Percentiles rank a stretch among this genome's conserved stretches.
Evolutionary conservation across 1,140 invertebrate genomes (phyloP).

Genomic region (Phthorimaea operculella): DNA sequence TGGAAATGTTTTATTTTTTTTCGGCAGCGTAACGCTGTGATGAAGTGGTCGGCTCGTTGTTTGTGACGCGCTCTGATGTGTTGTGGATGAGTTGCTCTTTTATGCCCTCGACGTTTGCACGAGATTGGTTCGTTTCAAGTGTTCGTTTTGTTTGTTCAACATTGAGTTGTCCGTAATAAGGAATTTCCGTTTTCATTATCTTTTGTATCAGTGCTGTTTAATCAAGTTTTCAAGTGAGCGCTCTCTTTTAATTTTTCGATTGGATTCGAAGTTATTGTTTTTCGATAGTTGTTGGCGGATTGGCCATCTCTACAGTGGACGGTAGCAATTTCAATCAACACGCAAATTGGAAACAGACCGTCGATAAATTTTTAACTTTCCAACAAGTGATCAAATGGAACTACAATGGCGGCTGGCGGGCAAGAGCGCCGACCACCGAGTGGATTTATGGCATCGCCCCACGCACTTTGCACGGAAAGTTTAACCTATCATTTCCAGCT

Average conservation of each 20-base stretch:
- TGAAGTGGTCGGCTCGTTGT: conserved; percentile 59
- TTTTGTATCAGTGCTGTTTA: neutral
- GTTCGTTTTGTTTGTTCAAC: conserved; percentile 30
- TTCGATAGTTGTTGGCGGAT: neutral
- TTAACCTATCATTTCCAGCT: conserved; percentile 40
- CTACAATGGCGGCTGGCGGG: conserved; percentile 51
- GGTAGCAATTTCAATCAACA: conserved; percentile 21
- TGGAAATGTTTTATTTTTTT: conserved; percentile 68
- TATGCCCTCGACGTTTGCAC: conserved; percentile 47
- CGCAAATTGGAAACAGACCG: conserved; percentile 53
- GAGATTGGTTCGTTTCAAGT: conserved; percentile 46
- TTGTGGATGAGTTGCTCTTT: conserved; percentile 56
- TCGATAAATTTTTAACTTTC: conserved; percentile 65
- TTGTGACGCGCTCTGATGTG: conserved; percentile 59
- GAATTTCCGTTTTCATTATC: neutral
- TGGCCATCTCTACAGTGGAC: neutral
- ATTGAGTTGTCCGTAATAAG: conserved; percentile 23
- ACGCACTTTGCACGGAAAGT: conserved; percentile 46
- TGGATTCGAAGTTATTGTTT: neutral
- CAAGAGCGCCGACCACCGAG: conserved; percentile 55
- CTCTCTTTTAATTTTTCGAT: neutral
- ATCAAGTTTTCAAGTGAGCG: neutral
- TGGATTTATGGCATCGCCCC: conserved; percentile 51
- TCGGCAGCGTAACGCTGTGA: conserved; percentile 56
- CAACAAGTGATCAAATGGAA: conserved; percentile 57